A percentile compares a stretch with the other conserved stretches of the same genome.
phyloP scores from a whole-genome alignment of 1,140 invertebrate genomes.

The Bombyx mandarina region DNA sequence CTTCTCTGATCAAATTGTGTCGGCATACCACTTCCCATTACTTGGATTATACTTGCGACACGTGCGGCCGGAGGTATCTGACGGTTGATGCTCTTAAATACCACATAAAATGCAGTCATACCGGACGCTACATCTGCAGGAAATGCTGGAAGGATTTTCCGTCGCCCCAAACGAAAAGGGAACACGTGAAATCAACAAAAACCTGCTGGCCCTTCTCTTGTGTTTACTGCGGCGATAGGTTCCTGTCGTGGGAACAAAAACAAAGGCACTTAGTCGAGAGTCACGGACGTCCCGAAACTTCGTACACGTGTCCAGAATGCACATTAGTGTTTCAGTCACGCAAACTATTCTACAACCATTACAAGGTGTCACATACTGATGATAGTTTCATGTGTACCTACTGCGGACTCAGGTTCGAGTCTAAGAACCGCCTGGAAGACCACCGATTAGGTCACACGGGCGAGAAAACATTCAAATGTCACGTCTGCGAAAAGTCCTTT shows the following conservation, averaged over 20 bases:
- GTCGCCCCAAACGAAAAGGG: constrained; percentile 27
- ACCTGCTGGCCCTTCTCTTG: constrained; percentile 45
- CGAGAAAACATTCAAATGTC: constrained; percentile 45
- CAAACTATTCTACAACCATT: constrained; percentile 45
- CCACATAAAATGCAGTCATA: constrained; percentile 45
- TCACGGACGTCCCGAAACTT: constrained; percentile 29
- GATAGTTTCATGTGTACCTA: constrained; percentile 37
- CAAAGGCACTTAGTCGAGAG: constrained; percentile 35
- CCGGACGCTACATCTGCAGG: constrained; percentile 36
- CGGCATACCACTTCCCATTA: constrained; percentile 50
- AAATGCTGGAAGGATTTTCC: constrained; percentile 50
- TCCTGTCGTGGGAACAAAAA: constrained; percentile 46
- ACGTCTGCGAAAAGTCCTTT: constrained; percentile 63
- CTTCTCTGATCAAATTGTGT: constrained; percentile 33
- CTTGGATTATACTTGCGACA: constrained; percentile 49
- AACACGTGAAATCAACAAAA: constrained; percentile 35
- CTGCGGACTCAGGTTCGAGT: constrained; percentile 42
- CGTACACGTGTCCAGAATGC: constrained; percentile 46
- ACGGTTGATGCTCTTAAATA: constrained; percentile 43
- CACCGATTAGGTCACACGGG: constrained; percentile 46
- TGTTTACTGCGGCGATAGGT: constrained; percentile 39
- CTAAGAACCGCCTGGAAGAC: constrained; percentile 35
- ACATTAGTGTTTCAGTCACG: constrained; percentile 26
- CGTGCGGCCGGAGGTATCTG: constrained; percentile 44
- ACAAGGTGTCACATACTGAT: constrained; percentile 41